phyloP scores from a whole-genome alignment of 2,888 invertebrate genomes.

The Hipparchia semele region DNA sequence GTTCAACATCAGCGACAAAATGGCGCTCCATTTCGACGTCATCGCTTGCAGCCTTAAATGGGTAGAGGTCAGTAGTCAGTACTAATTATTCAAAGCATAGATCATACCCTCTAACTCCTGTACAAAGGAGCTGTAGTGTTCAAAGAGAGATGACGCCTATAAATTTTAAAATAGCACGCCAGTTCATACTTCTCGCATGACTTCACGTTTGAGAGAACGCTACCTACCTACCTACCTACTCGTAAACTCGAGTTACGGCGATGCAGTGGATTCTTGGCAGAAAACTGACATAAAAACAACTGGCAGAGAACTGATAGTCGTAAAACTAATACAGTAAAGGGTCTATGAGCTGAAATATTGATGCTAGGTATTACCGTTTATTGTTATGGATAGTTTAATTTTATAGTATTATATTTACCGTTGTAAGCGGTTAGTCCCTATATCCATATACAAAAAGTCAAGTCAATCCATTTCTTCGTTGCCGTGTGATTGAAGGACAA shows the following conservation, averaged over 20 bases:
- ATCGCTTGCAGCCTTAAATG: too few relatives aligned
- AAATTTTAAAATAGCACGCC: constrained; percentile 22
- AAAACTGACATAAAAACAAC: constrained; percentile 11
- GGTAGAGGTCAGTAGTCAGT: background rate
- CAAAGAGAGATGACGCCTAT: background rate
- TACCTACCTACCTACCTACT: background rate
- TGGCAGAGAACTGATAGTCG: constrained; percentile 1
- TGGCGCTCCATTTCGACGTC: too few relatives aligned
- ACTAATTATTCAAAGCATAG: too few relatives aligned
- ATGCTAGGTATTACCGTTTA: background rate
- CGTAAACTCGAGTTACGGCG: background rate
- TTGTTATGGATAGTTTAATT: background rate
- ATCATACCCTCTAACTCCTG: background rate
- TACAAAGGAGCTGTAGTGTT: background rate
- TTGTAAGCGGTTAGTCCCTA: too few relatives aligned
- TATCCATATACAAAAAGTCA: too few relatives aligned
- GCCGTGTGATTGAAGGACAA: too few relatives aligned
- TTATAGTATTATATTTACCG: too few relatives aligned
- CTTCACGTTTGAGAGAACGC: background rate
- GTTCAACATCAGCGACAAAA: too few relatives aligned
- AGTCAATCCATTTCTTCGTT: too few relatives aligned
- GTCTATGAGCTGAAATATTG: constrained; percentile 9
- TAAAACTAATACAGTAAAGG: constrained; percentile 1
- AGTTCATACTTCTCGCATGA: constrained; percentile 5
- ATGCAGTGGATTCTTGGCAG: constrained; percentile 20